Evolutionary conservation across 2,797 vertebrate genomes (phyloP).

Genomic region (Poecile montanus): DNA sequence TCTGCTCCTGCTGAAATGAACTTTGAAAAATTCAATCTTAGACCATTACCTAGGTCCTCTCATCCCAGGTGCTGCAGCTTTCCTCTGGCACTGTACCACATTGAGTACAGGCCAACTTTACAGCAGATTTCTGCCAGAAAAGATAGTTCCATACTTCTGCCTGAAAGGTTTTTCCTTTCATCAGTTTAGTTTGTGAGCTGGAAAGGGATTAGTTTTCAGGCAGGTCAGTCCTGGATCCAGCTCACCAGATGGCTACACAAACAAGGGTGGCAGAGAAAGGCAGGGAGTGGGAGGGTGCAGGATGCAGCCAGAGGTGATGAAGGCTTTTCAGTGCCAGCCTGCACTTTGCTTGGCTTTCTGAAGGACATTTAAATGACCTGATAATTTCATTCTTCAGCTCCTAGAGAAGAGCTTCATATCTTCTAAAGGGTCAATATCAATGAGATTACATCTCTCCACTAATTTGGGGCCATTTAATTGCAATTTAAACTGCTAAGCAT

Average conservation of each 20-base stretch:
- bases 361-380: not conserved
- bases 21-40: not conserved
- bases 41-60: not conserved
- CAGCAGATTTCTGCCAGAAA: not conserved
- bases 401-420: not conserved
- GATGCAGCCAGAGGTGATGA: not conserved
- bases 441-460: not conserved
- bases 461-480: not conserved
- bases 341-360: not conserved
- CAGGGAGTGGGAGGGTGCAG: not conserved
- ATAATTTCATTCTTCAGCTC: not conserved
- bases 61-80: not conserved
- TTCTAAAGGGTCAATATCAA: not conserved
- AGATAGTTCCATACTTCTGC: not conserved
- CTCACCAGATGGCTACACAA: constrained; percentile 52
- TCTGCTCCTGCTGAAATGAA: not conserved
- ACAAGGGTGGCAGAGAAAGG: not conserved
- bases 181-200: not conserved
- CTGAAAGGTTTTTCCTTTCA: constrained; percentile 9
- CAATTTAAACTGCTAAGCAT: not conserved
- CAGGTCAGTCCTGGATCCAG: not conserved
- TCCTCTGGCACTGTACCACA: not conserved
- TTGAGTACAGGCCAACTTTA: not conserved
- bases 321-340: not conserved
- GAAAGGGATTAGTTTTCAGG: constrained; percentile 8